Percentiles rank a stretch among this genome's conserved stretches.
These are phyloP conservation scores for Cheirogaleus medius DNA, from an alignment of 2,113 vertebrate genomes.

Conservation along the genomic window DNA sequence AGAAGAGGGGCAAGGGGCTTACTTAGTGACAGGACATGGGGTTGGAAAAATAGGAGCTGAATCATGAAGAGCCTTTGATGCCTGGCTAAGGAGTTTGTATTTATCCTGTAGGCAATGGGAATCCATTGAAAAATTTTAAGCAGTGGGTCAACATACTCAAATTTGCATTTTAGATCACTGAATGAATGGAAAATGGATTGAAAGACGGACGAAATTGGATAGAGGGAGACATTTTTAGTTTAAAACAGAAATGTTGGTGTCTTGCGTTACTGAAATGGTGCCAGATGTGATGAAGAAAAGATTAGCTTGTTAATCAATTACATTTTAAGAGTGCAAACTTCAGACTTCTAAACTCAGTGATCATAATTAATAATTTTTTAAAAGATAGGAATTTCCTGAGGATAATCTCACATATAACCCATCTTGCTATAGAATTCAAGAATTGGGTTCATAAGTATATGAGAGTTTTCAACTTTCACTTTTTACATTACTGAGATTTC, in stretches of 20 bases:
- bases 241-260: background rate
- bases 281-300: background rate
- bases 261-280: background rate
- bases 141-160: background rate
- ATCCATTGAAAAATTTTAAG: background rate
- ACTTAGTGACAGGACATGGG: background rate
- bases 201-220: background rate
- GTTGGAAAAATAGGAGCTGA: background rate
- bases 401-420: background rate
- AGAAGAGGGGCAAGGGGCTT: background rate
- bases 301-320: background rate
- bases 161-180: slow-evolving; percentile 33
- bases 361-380: slow-evolving; percentile 16
- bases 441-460: background rate
- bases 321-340: background rate
- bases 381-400: background rate
- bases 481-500: background rate
- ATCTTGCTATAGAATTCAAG: background rate
- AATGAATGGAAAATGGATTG: background rate
- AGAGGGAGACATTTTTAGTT: background rate
- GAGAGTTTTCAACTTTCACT: slow-evolving; percentile 10
- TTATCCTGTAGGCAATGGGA: background rate
- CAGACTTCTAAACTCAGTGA: background rate
- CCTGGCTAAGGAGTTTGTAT: background rate
- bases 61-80: background rate